Conservation (phyloP, 37 sponge, comb jelly and placozoan species). For the Haliclona indistincta region DNA sequence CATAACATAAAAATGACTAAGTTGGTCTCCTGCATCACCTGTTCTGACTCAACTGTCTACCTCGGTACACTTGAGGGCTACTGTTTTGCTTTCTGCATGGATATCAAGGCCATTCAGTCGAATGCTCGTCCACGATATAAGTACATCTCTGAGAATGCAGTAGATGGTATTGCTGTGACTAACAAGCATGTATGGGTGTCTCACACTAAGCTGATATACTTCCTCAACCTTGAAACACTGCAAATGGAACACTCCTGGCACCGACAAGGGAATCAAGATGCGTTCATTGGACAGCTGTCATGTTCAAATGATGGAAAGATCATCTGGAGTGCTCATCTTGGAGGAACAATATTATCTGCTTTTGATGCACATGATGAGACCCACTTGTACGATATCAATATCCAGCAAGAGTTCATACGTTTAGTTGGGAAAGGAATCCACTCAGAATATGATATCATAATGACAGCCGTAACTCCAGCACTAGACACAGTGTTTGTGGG, state of each 20-base stretch:
- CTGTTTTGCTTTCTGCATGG: slow-evolving; percentile 41
- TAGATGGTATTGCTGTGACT: slow-evolving; percentile 59
- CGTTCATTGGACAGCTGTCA: slow-evolving; percentile 56
- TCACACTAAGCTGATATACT: slow-evolving; percentile 57
- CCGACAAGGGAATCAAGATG: slow-evolving; percentile 6
- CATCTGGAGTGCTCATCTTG: slow-evolving; percentile 79
- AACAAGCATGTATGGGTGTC: slow-evolving; percentile 63
- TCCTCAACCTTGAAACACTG: slow-evolving; percentile 57
- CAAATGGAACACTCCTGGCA: slow-evolving; percentile 32
- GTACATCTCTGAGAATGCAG: slow-evolving; percentile 63
- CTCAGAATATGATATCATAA: slow-evolving; percentile 34
- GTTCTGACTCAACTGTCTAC: slow-evolving; percentile 32
- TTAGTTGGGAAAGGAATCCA: neutral
- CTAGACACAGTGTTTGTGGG: slow-evolving; percentile 88
- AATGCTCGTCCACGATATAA: slow-evolving; percentile 40
- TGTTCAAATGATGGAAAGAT: slow-evolving; percentile 27
- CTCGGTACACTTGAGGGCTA: slow-evolving; percentile 80
- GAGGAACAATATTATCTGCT: slow-evolving; percentile 54
- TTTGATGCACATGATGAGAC: slow-evolving; percentile 55
- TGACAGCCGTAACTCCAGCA: slow-evolving; percentile 69
- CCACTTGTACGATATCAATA: slow-evolving; percentile 51
- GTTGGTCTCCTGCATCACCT: slow-evolving; percentile 69
- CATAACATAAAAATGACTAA: slow-evolving; percentile 71
- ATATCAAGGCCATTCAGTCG: slow-evolving; percentile 27
- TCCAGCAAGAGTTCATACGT: neutral